Evolutionary conservation across 2,888 invertebrate genomes (phyloP).

Genomic region (Microctonus hyperodae): DNA sequence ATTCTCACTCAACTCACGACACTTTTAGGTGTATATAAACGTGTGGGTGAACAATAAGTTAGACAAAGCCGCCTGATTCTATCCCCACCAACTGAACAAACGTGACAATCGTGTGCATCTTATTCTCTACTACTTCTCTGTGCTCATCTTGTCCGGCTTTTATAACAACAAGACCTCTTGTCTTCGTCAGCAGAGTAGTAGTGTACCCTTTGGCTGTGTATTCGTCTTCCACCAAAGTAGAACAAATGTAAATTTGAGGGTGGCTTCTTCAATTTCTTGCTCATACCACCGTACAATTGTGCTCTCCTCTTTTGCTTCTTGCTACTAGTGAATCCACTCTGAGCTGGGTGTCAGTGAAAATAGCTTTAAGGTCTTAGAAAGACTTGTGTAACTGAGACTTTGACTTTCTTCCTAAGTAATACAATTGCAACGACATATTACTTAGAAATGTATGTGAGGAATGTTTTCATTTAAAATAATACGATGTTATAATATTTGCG

Average conservation of each 20-base stretch:
- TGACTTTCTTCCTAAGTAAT: constrained; percentile 1
- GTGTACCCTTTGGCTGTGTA: neutral
- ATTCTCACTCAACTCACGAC: neutral
- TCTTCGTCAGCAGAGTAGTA: neutral
- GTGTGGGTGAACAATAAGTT: neutral
- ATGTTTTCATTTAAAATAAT: neutral
- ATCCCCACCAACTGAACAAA: neutral
- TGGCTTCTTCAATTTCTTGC: neutral
- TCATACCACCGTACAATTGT: neutral
- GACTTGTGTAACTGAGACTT: constrained; percentile 9
- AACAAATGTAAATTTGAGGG: constrained; percentile 17
- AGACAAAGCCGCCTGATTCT: neutral
- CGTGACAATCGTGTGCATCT: constrained; percentile 1
- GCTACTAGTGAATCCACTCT: neutral
- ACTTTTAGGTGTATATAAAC: neutral
- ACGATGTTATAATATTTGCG: neutral
- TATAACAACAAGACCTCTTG: neutral
- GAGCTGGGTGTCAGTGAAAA: neutral
- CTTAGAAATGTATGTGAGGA: neutral
- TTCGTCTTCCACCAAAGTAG: constrained; percentile 5
- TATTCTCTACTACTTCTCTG: neutral
- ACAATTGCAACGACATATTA: neutral
- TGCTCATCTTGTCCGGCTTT: neutral
- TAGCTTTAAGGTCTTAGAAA: neutral
- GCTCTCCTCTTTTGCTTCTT: neutral